Percentiles rank a stretch among this genome's conserved stretches.
Conservation (phyloP, 2,888 invertebrate species). For the Hydriomena furcata region DNA sequence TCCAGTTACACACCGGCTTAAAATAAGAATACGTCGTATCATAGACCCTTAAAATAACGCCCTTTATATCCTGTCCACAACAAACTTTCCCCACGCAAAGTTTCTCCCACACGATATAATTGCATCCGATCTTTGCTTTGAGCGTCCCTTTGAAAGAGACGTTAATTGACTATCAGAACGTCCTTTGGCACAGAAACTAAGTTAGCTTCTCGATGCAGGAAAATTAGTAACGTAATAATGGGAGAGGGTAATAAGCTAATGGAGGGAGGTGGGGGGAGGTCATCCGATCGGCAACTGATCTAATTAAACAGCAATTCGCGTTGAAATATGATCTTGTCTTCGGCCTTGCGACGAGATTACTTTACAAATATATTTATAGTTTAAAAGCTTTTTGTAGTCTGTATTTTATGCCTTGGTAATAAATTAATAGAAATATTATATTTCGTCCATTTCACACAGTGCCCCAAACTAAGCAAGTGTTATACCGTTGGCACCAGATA, state of each 20-base stretch:
- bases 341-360: constrained; percentile 50
- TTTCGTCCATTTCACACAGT: too few species aligned
- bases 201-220: constrained; percentile 76
- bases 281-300: constrained; percentile 68
- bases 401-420: constrained; percentile 3
- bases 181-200: constrained; percentile 75
- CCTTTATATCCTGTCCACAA: constrained; percentile 16
- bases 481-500: too few species aligned
- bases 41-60: not conserved
- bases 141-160: constrained; percentile 65
- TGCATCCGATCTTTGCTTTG: constrained; percentile 70
- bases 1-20: too few species aligned
- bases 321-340: constrained; percentile 58
- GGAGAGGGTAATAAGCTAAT: constrained; percentile 76
- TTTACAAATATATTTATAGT: constrained; percentile 55
- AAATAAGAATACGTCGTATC: not conserved
- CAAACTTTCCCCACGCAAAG: constrained; percentile 46
- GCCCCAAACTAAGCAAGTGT: too few species aligned
- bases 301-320: constrained; percentile 70
- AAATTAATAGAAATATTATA: too few species aligned
- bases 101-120: constrained; percentile 66
- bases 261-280: constrained; percentile 61
- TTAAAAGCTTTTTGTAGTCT: constrained; percentile 13
- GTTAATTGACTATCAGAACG: constrained; percentile 81
- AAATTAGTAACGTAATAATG: constrained; percentile 81